Base-by-base conservation (phyloP, 2,888 invertebrate species). In the Cerastis rubricosa region DNA sequence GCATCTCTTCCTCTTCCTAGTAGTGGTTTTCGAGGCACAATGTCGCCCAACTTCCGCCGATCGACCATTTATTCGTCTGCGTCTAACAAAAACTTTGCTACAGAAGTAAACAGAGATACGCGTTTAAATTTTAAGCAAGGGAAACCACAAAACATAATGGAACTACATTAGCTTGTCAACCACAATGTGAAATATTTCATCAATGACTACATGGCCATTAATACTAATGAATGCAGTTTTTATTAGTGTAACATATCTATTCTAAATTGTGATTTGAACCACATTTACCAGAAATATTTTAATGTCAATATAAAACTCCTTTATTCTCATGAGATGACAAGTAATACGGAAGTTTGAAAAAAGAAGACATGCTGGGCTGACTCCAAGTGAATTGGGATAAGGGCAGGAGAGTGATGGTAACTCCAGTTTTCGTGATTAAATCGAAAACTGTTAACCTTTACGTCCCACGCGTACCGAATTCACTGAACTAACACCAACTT, bases 1-100 rank as follows among this genome's bases (percentile, higher is more conserved):
- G 91, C 93, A 91, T 92, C 90, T 87, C 92, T 95, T 95, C 95
- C 95, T 95, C 94, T 95, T 95, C 96, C 95, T 95, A 88, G 90
- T 92, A 89, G 85, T 84, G 87, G 91, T 89, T 89, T 90, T 89
- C 80, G 89, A 84, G 79, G 84, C 88, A 93, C 91, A 93, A 92
- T 92, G 89, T 87, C 91, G 89, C 85, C 87, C 87, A 83, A 91
- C 93, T 95, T 95, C 94, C 93, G 93, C 86, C 84, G 92, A 89
- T 87, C 88, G 83, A 86, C 84, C 85, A 85, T 91, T 90, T 87
- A 86, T 86, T 86, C 74, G 71, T 74, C 84, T 71, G 70, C 35
- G 40, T 70, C 71, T 76, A n/a, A 64, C 74, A 86, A 88, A 87
- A 87, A 83, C 79, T 80, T 82, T 7, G 22, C 69, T 65, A 40